Evolutionary conservation across 2,888 invertebrate species (phyloP).

Genomic region (Heliconius sara): DNA sequence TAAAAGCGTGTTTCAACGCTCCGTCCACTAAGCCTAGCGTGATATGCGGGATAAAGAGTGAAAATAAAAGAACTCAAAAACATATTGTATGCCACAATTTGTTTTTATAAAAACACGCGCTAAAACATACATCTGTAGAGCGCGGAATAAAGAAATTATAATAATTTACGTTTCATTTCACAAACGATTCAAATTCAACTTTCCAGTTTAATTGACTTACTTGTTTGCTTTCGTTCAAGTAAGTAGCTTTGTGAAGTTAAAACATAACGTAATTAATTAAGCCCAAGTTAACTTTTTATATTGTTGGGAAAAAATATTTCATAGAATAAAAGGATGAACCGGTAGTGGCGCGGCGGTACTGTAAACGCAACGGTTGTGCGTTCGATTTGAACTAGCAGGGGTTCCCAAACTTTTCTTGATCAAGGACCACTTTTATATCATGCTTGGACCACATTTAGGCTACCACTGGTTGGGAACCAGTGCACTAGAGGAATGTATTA

Average conservation of each 20-base stretch:
- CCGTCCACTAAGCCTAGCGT: not conserved
- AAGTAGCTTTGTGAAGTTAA: conserved; percentile 16
- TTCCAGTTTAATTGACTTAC: conserved; percentile 5
- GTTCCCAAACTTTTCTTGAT: too few species aligned
- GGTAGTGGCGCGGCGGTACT: not conserved
- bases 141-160: not conserved
- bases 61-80: not conserved
- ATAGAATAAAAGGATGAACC: not conserved
- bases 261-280: conserved; percentile 20
- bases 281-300: conserved; percentile 1
- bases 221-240: conserved; percentile 9
- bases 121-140: not conserved
- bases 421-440: too few species aligned
- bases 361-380: not conserved
- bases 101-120: not conserved
- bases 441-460: too few species aligned
- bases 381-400: not conserved
- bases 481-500: not conserved
- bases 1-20: not conserved
- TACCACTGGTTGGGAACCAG: too few species aligned
- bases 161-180: not conserved
- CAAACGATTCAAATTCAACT: conserved; percentile 12
- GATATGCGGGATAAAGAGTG: not conserved
- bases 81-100: too few species aligned
- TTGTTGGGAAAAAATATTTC: conserved; percentile 1